Evolutionary conservation across 2,113 vertebrate genomes (phyloP).

Genomic region (Leucopsar rothschildi): DNA sequence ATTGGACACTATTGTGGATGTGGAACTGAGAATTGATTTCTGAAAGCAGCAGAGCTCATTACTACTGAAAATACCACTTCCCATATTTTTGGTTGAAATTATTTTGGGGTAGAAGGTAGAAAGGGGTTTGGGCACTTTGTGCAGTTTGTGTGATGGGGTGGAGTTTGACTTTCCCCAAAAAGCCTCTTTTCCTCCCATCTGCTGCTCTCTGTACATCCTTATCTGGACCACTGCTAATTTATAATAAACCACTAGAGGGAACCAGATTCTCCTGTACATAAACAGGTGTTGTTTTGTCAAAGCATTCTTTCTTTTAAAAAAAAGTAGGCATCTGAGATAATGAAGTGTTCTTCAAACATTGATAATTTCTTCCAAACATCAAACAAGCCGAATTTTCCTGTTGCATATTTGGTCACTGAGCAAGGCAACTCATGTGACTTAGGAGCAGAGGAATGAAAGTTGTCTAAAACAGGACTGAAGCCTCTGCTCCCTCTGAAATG

Average conservation of each 20-base stretch:
- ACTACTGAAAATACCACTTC: neutral
- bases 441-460: neutral
- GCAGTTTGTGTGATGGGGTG: neutral
- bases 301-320: neutral
- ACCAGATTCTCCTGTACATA: slow-evolving; percentile 63
- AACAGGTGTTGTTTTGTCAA: slow-evolving; percentile 36
- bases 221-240: slow-evolving; percentile 56
- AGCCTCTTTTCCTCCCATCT: neutral
- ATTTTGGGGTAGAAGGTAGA: neutral
- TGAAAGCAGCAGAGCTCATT: neutral
- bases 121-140: neutral
- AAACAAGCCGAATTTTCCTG: neutral
- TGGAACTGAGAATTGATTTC: neutral
- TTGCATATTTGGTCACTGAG: neutral
- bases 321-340: neutral
- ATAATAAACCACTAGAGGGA: slow-evolving; percentile 59
- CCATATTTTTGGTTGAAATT: neutral
- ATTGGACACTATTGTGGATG: neutral
- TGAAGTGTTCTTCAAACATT: neutral
- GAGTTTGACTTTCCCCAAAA: neutral
- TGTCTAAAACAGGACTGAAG: neutral
- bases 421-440: neutral
- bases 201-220: neutral
- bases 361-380: neutral
- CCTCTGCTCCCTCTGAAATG: neutral